phyloP scores from a whole-genome alignment of 1,140 invertebrate genomes.

The Augochlora pura region DNA sequence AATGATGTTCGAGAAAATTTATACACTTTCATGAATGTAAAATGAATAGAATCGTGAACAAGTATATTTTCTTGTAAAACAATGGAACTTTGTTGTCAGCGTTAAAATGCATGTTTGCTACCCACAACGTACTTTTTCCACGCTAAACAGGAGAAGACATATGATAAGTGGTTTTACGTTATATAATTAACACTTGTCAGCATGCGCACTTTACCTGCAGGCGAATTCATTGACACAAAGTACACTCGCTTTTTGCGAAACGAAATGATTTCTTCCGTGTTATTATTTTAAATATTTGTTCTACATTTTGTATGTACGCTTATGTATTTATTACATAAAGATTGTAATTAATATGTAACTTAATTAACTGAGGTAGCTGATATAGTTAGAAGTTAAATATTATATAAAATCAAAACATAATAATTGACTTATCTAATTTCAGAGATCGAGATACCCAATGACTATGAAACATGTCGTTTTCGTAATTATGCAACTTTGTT shows the following conservation, averaged over 20 bases:
- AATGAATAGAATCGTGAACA: too few species aligned
- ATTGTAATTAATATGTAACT: too few species aligned
- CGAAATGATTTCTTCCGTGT: not conserved
- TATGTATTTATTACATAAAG: not conserved
- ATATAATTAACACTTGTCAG: slow-evolving; percentile 26
- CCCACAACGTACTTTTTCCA: not conserved
- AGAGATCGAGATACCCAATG: not conserved
- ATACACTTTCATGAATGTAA: too few species aligned
- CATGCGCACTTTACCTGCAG: not conserved
- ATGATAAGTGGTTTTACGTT: not conserved
- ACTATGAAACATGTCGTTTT: not conserved
- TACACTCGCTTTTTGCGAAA: not conserved
- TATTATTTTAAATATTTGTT: not conserved
- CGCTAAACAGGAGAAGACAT: not conserved
- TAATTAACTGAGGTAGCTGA: too few species aligned
- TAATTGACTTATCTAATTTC: too few species aligned
- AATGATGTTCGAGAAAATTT: too few species aligned
- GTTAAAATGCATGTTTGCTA: not conserved
- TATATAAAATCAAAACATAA: too few species aligned
- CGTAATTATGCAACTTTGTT: not conserved
- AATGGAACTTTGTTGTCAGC: not conserved
- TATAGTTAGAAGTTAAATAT: too few species aligned
- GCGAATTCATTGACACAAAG: not conserved
- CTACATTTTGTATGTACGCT: too few species aligned
- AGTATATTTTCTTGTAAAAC: too few species aligned